A percentile compares a stretch with the other conserved stretches of the same genome.
Evolutionary conservation across 2,888 invertebrate genomes (phyloP).

Genomic region (Notocelia uddmanniana): DNA sequence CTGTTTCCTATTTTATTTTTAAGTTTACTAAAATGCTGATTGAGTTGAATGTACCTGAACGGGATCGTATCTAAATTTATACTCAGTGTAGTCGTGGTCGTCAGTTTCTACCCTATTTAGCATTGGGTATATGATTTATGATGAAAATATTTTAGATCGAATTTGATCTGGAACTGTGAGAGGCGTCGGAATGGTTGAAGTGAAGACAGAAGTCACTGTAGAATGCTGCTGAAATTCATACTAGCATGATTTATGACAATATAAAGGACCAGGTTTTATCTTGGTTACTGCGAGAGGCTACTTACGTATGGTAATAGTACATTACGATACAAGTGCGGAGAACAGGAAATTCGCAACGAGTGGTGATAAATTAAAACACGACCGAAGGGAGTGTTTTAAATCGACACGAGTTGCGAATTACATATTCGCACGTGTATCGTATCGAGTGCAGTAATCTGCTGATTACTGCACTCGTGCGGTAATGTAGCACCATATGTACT

Average conservation of each 20-base stretch:
- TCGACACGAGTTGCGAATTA: too few relatives aligned
- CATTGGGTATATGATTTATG: too few relatives aligned
- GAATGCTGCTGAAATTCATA: neutral
- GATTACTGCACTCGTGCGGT: too few relatives aligned
- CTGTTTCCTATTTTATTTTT: constrained; percentile 7
- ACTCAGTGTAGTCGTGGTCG: neutral
- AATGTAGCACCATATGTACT: too few relatives aligned
- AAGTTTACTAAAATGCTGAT: neutral
- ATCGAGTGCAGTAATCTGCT: too few relatives aligned
- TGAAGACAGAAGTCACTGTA: neutral
- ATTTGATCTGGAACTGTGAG: neutral
- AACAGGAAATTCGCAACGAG: too few relatives aligned
- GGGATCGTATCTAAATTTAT: constrained; percentile 10
- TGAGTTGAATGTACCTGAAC: constrained; percentile 28
- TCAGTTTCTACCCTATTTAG: neutral
- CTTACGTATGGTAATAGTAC: neutral
- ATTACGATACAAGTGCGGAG: too few relatives aligned
- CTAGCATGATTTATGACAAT: neutral
- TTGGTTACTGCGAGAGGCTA: neutral
- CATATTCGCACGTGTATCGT: too few relatives aligned
- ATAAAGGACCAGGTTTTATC: neutral
- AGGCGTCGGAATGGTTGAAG: neutral
- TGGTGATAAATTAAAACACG: too few relatives aligned
- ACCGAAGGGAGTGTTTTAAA: too few relatives aligned
- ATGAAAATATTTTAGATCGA: neutral